These are phyloP conservation scores for Euwallacea fornicatus DNA, from an alignment of 1,140 invertebrate species.

Conservation along the genomic window DNA sequence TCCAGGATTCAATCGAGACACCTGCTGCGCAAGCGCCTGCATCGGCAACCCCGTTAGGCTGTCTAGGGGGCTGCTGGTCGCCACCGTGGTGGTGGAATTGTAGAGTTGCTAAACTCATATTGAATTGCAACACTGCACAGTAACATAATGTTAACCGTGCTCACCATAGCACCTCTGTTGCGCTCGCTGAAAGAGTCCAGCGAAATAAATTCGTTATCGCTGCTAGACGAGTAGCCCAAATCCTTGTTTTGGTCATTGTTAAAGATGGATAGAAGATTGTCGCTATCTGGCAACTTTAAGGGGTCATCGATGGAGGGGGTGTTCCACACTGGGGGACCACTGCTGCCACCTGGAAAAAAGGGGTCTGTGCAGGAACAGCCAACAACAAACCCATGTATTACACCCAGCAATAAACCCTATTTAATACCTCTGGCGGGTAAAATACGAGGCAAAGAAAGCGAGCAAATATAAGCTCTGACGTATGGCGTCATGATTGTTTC, in stretches of 20 bases:
- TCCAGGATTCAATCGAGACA: conserved; percentile 48
- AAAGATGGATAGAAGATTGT: conserved; percentile 48
- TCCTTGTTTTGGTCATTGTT: conserved; percentile 53
- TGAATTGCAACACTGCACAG: background rate
- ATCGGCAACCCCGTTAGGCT: conserved; percentile 49
- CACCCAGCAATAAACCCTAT: background rate
- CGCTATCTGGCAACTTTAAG: conserved; percentile 46
- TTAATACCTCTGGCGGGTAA: background rate
- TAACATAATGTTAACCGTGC: background rate
- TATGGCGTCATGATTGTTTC: no score
- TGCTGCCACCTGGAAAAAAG: conserved; percentile 24
- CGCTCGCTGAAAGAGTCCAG: conserved; percentile 48
- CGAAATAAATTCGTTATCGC: conserved; percentile 51
- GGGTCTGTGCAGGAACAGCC: conserved; percentile 27
- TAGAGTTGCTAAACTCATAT: conserved; percentile 47
- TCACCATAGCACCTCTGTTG: conserved; percentile 47
- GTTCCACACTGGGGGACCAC: conserved; percentile 35
- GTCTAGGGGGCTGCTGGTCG: conserved; percentile 34
- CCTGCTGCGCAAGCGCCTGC: conserved; percentile 52
- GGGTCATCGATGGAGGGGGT: conserved; percentile 48
- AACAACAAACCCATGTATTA: background rate
- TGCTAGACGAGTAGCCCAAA: conserved; percentile 49
- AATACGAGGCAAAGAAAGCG: no score
- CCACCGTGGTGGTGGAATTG: conserved; percentile 35
- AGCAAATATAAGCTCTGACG: no score